Base-by-base conservation (phyloP, 2,888 invertebrate genomes). In the Conus canariensis region DNA sequence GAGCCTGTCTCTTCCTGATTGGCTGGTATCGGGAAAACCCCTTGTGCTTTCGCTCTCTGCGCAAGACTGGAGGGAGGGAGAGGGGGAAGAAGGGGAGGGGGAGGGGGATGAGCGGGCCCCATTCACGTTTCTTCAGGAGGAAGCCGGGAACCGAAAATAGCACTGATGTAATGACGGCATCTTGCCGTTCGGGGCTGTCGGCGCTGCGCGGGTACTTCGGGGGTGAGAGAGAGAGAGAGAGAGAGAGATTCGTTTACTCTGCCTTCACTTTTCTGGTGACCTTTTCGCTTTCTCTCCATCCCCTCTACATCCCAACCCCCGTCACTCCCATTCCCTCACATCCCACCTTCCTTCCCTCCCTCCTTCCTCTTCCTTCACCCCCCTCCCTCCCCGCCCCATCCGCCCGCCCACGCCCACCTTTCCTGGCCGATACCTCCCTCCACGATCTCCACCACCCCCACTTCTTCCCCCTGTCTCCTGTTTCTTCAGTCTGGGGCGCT, bases 1-100 rank as follows among this genome's bases (percentile, higher is more conserved):
- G 45, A 45, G 74, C n/a, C 80, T 80, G 80, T 14, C 19, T 12
- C 45, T 80, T 30, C 2, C 12, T 80, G 30, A 80, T 80, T 80
- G 80, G 80, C 80, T 80, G 45, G 6, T 80, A 80, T 80, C 80
- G 80, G 80, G 80, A 80, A 80, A 80, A 80, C 80, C 80, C 80
- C 22, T 25, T 80, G 30, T 45, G 3, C 77, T 77, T 77, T 30
- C 77, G 25, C 10, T 10, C 25, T 25, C 77, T 25, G 10, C 19
- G 70, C 70, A 70, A 70, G 70, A 70, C 19, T 64, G 60, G 60
- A 14, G 16, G 70, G 70, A 74, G 45, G 45, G 45, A 45, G 45
- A 45, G 45, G 45, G 45, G 45, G 45, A 45, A 45, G 45, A 4
- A 45, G 45, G 45, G 45, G 45, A 4, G 14, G 45, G 45, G 30